Evolutionary conservation across 2,113 vertebrate species (phyloP).

Genomic region (Pteronura brasiliensis): DNA sequence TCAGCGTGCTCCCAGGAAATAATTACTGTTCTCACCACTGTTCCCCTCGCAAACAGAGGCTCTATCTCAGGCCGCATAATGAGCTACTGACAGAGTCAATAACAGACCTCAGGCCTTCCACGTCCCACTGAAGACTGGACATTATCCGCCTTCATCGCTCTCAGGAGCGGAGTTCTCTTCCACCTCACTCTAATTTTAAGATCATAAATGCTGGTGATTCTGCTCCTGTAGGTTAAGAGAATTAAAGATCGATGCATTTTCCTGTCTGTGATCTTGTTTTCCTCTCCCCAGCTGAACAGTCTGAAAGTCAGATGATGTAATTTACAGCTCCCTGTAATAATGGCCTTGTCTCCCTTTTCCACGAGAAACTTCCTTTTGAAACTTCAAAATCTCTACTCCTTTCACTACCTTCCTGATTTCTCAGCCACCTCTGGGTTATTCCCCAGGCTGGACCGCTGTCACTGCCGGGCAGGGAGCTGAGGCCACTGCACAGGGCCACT

Average conservation of each 20-base stretch:
- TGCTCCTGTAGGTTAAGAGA: neutral
- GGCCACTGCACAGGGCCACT: neutral
- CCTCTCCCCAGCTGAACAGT: rapidly evolving
- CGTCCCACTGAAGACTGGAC: neutral
- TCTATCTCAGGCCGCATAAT: neutral
- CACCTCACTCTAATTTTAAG: neutral
- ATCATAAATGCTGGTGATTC: neutral
- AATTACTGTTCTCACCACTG: neutral
- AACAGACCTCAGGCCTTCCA: neutral
- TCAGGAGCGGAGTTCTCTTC: neutral
- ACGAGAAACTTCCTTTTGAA: neutral
- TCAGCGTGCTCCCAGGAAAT: neutral
- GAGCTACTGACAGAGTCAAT: neutral
- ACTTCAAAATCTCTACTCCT: neutral
- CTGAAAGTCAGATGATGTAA: neutral
- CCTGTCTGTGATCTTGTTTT: rapidly evolving
- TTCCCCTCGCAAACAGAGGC: neutral
- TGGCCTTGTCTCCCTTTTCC: neutral
- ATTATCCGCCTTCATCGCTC: neutral
- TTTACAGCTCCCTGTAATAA: neutral
- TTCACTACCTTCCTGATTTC: neutral
- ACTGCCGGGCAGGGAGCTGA: too few species aligned
- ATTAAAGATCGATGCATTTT: neutral
- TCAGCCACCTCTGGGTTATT: neutral
- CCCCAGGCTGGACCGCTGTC: neutral